These are phyloP conservation scores for Acrocephalus scirpaceus DNA, from an alignment of 2,797 vertebrate genomes.

Conservation along the genomic window DNA sequence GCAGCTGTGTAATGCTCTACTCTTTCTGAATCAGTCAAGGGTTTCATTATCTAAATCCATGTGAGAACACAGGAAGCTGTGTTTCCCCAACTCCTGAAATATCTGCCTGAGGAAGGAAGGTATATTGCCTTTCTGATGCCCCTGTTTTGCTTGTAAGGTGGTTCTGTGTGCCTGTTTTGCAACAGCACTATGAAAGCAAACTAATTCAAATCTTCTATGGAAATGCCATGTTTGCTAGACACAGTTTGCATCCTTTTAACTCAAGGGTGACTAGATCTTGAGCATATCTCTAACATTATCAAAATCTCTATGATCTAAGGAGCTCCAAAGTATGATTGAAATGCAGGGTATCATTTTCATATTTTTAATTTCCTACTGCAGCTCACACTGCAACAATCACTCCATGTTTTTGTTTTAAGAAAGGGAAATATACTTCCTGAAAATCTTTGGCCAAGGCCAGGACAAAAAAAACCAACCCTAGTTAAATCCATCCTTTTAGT, in stretches of 20 bases:
- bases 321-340: background rate
- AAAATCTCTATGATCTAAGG: slow-evolving; percentile 19
- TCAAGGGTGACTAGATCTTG: slow-evolving; percentile 36
- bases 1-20: background rate
- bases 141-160: slow-evolving; percentile 71
- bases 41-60: slow-evolving; percentile 71
- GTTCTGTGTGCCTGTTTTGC: slow-evolving; percentile 56
- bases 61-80: slow-evolving; percentile 80
- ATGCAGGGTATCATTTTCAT: too few relatives aligned
- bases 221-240: slow-evolving; percentile 51
- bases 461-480: background rate
- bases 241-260: slow-evolving; percentile 58
- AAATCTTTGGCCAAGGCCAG: background rate
- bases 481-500: background rate
- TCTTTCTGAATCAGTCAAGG: slow-evolving; percentile 52
- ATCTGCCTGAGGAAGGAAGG: slow-evolving; percentile 81
- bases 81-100: slow-evolving; percentile 80
- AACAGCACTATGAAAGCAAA: slow-evolving; percentile 60
- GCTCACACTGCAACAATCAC: background rate
- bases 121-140: slow-evolving; percentile 77
- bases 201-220: slow-evolving; percentile 59
- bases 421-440: slow-evolving; percentile 57
- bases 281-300: slow-evolving; percentile 49
- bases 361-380: too few relatives aligned
- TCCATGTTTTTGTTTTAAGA: slow-evolving; percentile 23